Conservation (phyloP, 92 coral and sea anemone genomes). For the Meandrina meandrites region DNA sequence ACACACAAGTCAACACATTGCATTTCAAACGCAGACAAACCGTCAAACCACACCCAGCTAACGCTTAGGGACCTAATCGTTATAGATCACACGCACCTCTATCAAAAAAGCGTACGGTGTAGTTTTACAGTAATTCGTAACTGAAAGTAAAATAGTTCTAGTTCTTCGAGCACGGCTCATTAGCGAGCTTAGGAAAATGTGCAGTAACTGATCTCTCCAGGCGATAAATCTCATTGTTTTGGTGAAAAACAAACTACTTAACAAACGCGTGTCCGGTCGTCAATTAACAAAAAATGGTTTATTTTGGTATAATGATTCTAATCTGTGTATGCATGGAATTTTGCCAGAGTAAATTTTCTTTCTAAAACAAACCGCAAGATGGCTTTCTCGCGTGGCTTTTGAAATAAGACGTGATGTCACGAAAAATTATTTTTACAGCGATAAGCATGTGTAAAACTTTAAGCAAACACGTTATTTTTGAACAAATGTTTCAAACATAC, state of each 20-base stretch:
- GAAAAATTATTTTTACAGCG: not conserved
- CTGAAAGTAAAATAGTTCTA: no score
- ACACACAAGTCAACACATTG: not conserved
- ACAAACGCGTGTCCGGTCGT: not conserved
- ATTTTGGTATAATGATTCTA: constrained; percentile 16
- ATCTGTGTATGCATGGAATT: constrained; percentile 34
- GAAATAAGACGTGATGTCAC: not conserved
- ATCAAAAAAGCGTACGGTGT: not conserved
- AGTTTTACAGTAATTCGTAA: no score
- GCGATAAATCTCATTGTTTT: not conserved
- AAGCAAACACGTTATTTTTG: not conserved
- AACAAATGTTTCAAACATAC: not conserved
- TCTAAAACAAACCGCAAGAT: not conserved
- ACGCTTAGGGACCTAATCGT: not conserved
- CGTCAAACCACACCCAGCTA: not conserved
- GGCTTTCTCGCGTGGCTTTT: not conserved
- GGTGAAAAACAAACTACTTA: constrained; percentile 2
- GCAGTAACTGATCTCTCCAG: constrained; percentile 1
- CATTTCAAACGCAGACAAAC: not conserved
- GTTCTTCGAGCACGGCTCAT: not conserved
- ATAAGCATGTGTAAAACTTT: not conserved
- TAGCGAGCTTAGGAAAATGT: not conserved
- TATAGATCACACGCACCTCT: not conserved
- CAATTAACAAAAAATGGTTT: not conserved
- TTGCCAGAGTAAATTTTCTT: constrained; percentile 24